These are phyloP conservation scores for Perdita meconis DNA, from an alignment of 2,888 invertebrate species.

Conservation along the genomic window DNA sequence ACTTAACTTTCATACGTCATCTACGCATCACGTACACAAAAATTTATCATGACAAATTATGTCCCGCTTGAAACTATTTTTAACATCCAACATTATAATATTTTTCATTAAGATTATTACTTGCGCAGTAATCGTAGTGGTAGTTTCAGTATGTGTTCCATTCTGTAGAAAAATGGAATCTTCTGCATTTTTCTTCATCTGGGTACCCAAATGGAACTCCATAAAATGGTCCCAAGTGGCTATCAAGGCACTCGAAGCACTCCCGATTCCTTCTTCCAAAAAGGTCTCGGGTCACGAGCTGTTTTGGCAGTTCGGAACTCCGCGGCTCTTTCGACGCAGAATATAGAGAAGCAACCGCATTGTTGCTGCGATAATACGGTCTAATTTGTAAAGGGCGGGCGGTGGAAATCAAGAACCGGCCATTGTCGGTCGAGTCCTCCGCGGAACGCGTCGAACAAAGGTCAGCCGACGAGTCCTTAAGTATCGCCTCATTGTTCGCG, in stretches of 20 bases:
- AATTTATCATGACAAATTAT: too few relatives aligned
- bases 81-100: too few relatives aligned
- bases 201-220: too few relatives aligned
- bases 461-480: conserved; percentile 44
- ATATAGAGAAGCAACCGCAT: conserved; percentile 31
- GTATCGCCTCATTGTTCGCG: conserved; percentile 55
- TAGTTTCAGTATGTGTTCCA: too few relatives aligned
- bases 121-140: too few relatives aligned
- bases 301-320: conserved; percentile 11
- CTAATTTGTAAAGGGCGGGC: conserved; percentile 48
- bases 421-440: conserved; percentile 38
- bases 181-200: too few relatives aligned
- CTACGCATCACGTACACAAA: too few relatives aligned
- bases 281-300: background rate
- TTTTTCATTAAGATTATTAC: too few relatives aligned
- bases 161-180: too few relatives aligned
- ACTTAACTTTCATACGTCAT: too few relatives aligned
- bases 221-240: too few relatives aligned
- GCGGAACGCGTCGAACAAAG: conserved; percentile 51
- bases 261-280: background rate
- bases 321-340: conserved; percentile 2
- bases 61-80: too few relatives aligned
- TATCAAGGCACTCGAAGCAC: background rate
- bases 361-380: conserved; percentile 45
- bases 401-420: conserved; percentile 46